Evolutionary conservation across 2,888 invertebrate species (phyloP), one percentile per base, ranked within the genome.

Genomic region (Catocala sponsa): DNA sequence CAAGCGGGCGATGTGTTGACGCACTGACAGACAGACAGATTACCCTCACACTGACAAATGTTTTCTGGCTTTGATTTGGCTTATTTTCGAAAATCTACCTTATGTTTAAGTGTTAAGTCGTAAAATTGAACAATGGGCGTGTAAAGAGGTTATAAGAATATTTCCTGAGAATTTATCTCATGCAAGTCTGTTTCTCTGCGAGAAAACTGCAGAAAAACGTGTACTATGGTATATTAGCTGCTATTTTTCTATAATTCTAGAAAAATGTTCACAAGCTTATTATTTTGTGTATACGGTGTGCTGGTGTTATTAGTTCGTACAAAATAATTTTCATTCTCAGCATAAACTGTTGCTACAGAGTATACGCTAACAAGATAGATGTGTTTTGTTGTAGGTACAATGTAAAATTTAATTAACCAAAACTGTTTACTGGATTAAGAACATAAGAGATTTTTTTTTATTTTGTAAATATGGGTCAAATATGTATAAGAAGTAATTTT

Each of bases 21-120:
- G 85, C 81, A 86, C 83, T 83, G 88, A 89, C 88, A 88, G 91
- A 87, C 87, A 87, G 87, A 87, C 88, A 82, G 88, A 90, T 90
- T 89, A 89, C 87, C 80, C 82, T 82, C 83, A 79, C 80, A 80
- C 82, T 85, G 86, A 89, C 87, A 88, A 90, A 90, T 88, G 89
- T 82, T 87, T 80, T 79, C 66, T 78, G 69, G 69, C 72, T 73
- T 70, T 76, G 74, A 76, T 69, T 68, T 57, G 25, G 49, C 15
- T 56, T 55, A 50, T 63, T 74, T 73, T 67, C 65, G 46, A 61
- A 68, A 81, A 82, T 79, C 68, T 73, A 74, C 82, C 75, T 72
- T 80, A 74, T 59, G 55, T 60, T 9, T 42, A 62, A 15, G 47
- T 9, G 44, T 72, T 78, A 67, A 74, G 81, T 65, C 9, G 35